These are phyloP conservation scores for Siniperca scherzeri DNA, from an alignment of 2,797 vertebrate genomes.

Conservation along the genomic window DNA sequence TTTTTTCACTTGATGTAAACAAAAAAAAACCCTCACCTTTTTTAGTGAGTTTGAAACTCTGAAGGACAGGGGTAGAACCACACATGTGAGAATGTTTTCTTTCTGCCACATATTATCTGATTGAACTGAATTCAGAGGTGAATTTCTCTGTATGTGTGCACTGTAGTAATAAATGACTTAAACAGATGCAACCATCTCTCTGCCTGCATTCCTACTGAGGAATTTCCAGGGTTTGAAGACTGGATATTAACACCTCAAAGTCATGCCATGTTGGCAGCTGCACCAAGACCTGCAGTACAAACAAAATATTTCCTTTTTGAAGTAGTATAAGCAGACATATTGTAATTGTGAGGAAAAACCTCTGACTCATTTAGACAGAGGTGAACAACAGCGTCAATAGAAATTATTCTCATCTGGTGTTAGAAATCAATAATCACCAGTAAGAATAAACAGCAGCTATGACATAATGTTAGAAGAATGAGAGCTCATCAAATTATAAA, in stretches of 20 bases:
- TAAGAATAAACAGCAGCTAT: slow-evolving; percentile 5
- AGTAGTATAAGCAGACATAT: neutral
- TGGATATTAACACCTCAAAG: slow-evolving; percentile 52
- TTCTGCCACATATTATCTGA: neutral
- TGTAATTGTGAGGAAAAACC: neutral
- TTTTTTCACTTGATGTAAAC: neutral
- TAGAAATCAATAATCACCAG: slow-evolving; percentile 20
- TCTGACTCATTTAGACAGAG: slow-evolving; percentile 15
- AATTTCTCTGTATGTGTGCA: slow-evolving; percentile 7
- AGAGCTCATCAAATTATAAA: slow-evolving; percentile 36
- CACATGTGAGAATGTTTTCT: slow-evolving; percentile 4
- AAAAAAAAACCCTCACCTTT: neutral
- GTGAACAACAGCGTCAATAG: slow-evolving; percentile 8
- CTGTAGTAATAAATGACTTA: slow-evolving; percentile 40
- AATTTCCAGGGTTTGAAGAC: slow-evolving; percentile 43
- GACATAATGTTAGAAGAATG: neutral
- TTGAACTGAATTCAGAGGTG: neutral
- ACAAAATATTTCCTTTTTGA: slow-evolving; percentile 29
- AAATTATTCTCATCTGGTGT: slow-evolving; percentile 27
- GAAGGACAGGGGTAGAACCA: neutral
- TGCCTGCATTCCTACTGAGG: slow-evolving; percentile 17
- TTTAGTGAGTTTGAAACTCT: neutral
- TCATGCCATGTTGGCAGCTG: slow-evolving; percentile 29
- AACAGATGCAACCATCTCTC: slow-evolving; percentile 27
- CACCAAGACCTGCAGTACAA: slow-evolving; percentile 25